Percentiles rank a stretch among this genome's conserved stretches.
Evolutionary conservation across 1,140 invertebrate species (phyloP).

Genomic region (Venustaconcha ellipsiformis): DNA sequence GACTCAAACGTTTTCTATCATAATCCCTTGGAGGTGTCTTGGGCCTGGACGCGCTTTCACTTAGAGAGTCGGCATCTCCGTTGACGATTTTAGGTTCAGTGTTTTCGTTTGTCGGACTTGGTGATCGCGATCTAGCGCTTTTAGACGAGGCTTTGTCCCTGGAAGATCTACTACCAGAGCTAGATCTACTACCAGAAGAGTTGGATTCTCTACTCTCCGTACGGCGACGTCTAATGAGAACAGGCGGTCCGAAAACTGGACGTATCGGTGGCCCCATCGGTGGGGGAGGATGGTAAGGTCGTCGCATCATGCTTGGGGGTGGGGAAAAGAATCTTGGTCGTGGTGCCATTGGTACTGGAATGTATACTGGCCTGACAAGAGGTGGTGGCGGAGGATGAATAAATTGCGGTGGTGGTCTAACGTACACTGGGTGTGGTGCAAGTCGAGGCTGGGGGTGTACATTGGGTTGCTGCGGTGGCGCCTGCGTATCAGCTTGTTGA

Average conservation of each 20-base stretch:
- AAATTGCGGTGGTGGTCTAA: constrained; percentile 8
- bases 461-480: neutral
- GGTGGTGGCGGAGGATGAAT: constrained; percentile 2
- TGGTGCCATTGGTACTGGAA: constrained; percentile 15
- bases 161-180: constrained; percentile 37
- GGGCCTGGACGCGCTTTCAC: constrained; percentile 39
- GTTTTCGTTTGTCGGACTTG: constrained; percentile 24
- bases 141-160: constrained; percentile 9
- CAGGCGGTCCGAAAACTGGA: neutral
- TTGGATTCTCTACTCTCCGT: constrained; percentile 18
- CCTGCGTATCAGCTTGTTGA: constrained; percentile 1
- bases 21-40: constrained; percentile 59
- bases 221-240: neutral
- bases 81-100: constrained; percentile 13
- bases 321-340: constrained; percentile 55
- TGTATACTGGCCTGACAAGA: neutral
- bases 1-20: constrained; percentile 47
- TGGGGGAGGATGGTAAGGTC: constrained; percentile 32
- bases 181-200: constrained; percentile 32
- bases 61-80: constrained; percentile 27
- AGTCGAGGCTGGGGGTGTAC: neutral
- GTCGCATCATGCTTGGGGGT: constrained; percentile 35
- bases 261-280: constrained; percentile 38
- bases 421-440: constrained; percentile 10
- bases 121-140: constrained; percentile 9